These are phyloP conservation scores for Scaeva pyrastri DNA, from an alignment of 2,888 invertebrate species.

Conservation along the genomic window DNA sequence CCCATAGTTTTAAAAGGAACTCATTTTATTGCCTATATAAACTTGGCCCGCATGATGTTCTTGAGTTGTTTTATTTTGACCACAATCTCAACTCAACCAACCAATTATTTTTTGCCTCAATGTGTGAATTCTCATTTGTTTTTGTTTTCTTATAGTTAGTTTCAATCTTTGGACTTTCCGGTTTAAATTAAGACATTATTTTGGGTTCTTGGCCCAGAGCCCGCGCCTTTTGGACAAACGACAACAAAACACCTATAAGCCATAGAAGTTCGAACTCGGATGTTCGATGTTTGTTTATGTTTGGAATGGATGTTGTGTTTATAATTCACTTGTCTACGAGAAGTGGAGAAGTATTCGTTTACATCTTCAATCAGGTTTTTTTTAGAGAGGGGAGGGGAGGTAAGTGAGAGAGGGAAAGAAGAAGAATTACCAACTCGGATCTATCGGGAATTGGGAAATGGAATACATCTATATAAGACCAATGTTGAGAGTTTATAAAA, in stretches of 20 bases:
- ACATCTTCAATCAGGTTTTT: constrained; percentile 41
- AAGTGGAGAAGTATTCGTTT: background rate
- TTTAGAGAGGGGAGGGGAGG: constrained; percentile 23
- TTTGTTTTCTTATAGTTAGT: background rate
- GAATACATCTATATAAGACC: background rate
- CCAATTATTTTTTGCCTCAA: background rate
- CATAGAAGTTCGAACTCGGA: constrained; percentile 20
- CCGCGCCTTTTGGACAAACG: background rate
- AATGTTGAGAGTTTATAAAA: constrained; percentile 15
- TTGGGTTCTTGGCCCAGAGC: constrained; percentile 32
- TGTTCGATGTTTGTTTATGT: constrained; percentile 17
- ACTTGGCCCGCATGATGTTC: constrained; percentile 21
- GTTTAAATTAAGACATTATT: constrained; percentile 53
- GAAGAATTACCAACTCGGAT: constrained; percentile 3
- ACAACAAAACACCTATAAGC: constrained; percentile 18
- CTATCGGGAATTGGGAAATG: too few relatives aligned
- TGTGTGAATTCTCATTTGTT: constrained; percentile 5
- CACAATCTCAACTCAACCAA: background rate
- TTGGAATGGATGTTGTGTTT: constrained; percentile 18
- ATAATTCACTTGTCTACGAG: constrained; percentile 21
- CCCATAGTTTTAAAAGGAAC: too few relatives aligned
- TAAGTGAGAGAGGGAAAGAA: too few relatives aligned
- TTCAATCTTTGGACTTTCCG: constrained; percentile 49
- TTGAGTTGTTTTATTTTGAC: background rate
- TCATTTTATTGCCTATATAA: background rate